Conservation (phyloP, 2,888 invertebrate species). For the Diogma glabrata region DNA sequence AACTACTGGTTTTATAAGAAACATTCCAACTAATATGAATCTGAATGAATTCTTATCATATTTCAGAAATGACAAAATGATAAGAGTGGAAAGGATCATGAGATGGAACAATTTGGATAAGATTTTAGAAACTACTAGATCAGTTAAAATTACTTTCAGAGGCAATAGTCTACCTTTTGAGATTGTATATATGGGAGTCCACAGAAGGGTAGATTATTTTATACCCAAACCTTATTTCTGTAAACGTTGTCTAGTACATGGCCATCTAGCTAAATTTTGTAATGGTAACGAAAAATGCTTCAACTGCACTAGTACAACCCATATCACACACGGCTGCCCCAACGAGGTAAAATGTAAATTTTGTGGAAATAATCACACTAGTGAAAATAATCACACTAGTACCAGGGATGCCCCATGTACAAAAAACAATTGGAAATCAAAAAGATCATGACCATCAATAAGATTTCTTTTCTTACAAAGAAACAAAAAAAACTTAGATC, state of each 20-base stretch:
- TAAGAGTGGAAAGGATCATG: neutral
- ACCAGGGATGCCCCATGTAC: no score
- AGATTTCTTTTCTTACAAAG: no score
- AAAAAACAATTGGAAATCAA: no score
- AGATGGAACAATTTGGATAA: neutral
- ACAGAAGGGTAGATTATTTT: neutral
- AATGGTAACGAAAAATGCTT: neutral
- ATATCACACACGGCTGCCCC: neutral
- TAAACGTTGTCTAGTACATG: no score
- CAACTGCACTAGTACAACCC: neutral
- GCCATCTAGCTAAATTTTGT: neutral
- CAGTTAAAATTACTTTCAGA: neutral
- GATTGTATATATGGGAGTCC: no score
- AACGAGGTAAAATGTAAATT: neutral
- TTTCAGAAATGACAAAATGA: no score
- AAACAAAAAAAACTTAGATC: no score
- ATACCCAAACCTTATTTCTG: neutral
- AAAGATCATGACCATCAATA: no score
- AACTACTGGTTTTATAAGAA: neutral
- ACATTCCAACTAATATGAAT: neutral
- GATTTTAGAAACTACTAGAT: neutral
- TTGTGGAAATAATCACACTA: neutral
- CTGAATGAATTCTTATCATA: neutral
- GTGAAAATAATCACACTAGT: no score
- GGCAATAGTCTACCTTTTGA: no score